Percentiles rank a stretch among this genome's conserved stretches.
These are phyloP conservation scores for Tor tambroides DNA, from an alignment of 2,113 vertebrate genomes.

Conservation along the genomic window DNA sequence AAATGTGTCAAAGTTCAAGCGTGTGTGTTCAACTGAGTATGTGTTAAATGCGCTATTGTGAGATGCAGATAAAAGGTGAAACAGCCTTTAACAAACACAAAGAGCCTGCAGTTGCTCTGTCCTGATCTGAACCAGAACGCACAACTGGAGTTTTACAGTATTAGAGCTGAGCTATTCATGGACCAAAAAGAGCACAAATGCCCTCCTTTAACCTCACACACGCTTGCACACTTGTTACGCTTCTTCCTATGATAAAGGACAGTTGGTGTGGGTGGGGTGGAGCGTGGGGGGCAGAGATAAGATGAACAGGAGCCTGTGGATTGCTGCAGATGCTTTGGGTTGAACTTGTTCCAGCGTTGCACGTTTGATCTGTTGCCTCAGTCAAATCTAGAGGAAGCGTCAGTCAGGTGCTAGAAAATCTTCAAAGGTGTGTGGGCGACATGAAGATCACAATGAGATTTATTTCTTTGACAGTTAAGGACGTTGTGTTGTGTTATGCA, in stretches of 20 bases:
- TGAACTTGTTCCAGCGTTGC: constrained; percentile 21
- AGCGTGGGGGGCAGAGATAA: constrained; percentile 15
- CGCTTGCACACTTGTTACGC: not conserved
- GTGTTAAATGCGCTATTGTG: constrained; percentile 27
- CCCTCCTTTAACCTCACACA: constrained; percentile 7
- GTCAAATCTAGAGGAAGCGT: not conserved
- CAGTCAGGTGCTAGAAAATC: not conserved
- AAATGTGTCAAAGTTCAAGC: constrained; percentile 1
- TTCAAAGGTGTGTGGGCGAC: constrained; percentile 4
- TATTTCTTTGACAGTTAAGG: constrained; percentile 3
- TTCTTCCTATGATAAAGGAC: constrained; percentile 7
- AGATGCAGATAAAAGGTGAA: not conserved
- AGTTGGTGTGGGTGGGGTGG: constrained; percentile 20
- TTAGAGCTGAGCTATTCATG: not conserved
- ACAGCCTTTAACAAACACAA: constrained; percentile 7
- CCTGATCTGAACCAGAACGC: not conserved
- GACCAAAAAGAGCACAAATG: not conserved
- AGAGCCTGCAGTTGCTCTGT: not conserved
- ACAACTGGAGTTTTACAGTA: constrained; percentile 2
- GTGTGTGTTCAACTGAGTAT: constrained; percentile 11
- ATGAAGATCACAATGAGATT: not conserved
- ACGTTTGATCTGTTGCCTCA: not conserved
- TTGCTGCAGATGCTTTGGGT: not conserved
- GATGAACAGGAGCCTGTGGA: not conserved
- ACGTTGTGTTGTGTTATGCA: not conserved